These are phyloP conservation scores for Drosophila trichaetosa DNA, from an alignment of 2,888 invertebrate genomes.

Conservation along the genomic window DNA sequence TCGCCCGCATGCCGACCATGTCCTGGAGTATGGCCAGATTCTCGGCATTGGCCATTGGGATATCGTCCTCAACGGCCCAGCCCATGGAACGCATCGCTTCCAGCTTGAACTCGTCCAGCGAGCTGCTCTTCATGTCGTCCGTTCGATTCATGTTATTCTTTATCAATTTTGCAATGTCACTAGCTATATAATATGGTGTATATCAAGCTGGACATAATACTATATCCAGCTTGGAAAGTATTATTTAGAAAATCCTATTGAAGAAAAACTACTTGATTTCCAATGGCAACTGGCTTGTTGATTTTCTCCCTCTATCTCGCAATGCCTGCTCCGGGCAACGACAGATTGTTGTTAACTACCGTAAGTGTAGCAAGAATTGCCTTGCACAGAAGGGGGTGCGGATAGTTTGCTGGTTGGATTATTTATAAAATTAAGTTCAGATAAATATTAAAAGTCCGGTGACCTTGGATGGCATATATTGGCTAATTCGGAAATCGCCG, in stretches of 20 bases:
- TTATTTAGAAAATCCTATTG: slow-evolving; percentile 14
- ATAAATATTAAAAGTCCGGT: background rate
- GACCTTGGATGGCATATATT: too few species aligned
- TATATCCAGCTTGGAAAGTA: slow-evolving; percentile 7
- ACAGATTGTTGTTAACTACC: slow-evolving; percentile 2
- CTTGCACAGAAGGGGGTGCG: background rate
- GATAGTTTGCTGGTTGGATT: background rate
- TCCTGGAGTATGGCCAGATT: slow-evolving; percentile 86
- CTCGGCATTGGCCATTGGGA: slow-evolving; percentile 91
- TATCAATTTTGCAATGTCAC: slow-evolving; percentile 5
- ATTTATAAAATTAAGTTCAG: background rate
- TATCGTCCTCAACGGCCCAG: slow-evolving; percentile 88
- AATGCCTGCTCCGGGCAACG: slow-evolving; percentile 26
- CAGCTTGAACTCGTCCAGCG: slow-evolving; percentile 71
- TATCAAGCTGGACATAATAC: slow-evolving; percentile 4
- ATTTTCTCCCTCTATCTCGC: slow-evolving; percentile 3
- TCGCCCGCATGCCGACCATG: slow-evolving; percentile 85
- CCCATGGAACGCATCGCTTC: slow-evolving; percentile 81
- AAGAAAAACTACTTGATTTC: slow-evolving; percentile 23
- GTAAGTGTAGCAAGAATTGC: background rate
- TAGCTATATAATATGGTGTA: background rate
- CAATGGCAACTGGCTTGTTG: slow-evolving; percentile 44
- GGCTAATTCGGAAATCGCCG: too few species aligned
- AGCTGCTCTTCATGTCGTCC: slow-evolving; percentile 66
- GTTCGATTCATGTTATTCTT: slow-evolving; percentile 54